Conservation (phyloP, 2,888 invertebrate genomes). For the Aelia acuminata region DNA sequence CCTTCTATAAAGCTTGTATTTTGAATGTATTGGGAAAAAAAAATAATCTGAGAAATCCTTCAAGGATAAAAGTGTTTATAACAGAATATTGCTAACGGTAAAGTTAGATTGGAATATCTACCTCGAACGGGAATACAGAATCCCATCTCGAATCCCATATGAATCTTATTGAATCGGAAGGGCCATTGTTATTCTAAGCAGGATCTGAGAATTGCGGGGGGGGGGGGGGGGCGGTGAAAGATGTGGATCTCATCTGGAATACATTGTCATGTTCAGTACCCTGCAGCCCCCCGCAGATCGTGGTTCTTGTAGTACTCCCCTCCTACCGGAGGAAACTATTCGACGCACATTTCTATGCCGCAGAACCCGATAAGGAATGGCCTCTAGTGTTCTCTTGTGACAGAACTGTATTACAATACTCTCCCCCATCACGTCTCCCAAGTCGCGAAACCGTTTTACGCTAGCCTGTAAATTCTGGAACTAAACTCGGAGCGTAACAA, state of each 20-base stretch:
- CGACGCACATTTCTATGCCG: not conserved
- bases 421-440: not conserved
- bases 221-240: not conserved
- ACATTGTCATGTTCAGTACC: not conserved
- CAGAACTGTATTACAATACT: constrained; percentile 3
- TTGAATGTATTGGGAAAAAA: too few species aligned
- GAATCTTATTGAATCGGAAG: not conserved
- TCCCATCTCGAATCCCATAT: not conserved
- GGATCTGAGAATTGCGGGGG: not conserved
- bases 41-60: too few species aligned
- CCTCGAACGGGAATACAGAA: not conserved
- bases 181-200: constrained; percentile 26
- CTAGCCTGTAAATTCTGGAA: not conserved
- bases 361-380: too few species aligned
- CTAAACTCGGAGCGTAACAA: not conserved
- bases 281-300: not conserved
- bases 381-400: too few species aligned
- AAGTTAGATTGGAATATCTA: not conserved
- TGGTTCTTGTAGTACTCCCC: not conserved
- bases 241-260: not conserved
- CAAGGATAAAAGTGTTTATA: too few species aligned
- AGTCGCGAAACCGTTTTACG: not conserved
- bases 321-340: not conserved
- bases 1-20: too few species aligned
- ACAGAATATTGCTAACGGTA: not conserved